A percentile compares a stretch with the other conserved stretches of the same genome.
phyloP scores from a whole-genome alignment of 1,140 invertebrate genomes.

The Phocides pigmalion region DNA sequence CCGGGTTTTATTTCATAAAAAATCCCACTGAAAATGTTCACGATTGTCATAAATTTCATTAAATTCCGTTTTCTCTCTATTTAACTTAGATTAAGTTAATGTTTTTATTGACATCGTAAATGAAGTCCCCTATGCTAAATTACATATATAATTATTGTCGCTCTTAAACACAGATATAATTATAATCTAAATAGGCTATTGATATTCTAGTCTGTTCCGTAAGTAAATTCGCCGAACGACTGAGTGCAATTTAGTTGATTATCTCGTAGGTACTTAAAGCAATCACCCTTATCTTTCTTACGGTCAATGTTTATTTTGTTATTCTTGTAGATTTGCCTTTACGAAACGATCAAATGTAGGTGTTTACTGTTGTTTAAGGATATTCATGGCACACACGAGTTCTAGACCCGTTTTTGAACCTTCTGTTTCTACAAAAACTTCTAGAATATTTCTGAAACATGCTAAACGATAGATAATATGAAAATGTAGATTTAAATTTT shows the following conservation, averaged over 20 bases:
- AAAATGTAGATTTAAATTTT: too few species aligned
- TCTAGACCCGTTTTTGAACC: too few species aligned
- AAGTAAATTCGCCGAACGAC: neutral
- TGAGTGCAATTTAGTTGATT: neutral
- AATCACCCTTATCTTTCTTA: constrained; percentile 16
- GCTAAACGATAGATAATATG: too few species aligned
- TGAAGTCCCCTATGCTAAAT: neutral
- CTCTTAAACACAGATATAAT: neutral
- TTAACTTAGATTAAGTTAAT: neutral
- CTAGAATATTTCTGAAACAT: too few species aligned
- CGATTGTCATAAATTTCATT: too few species aligned
- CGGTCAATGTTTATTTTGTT: neutral
- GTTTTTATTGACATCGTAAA: neutral
- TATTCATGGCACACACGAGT: too few species aligned
- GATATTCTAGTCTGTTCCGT: neutral
- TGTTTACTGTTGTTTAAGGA: too few species aligned
- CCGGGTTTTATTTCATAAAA: neutral
- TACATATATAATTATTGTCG: neutral
- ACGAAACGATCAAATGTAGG: too few species aligned
- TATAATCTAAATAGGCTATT: neutral
- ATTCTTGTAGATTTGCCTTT: neutral
- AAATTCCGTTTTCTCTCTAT: neutral
- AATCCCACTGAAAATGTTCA: too few species aligned
- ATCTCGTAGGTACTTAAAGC: neutral
- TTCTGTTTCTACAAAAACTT: too few species aligned